Evolutionary conservation across 2,797 vertebrate species (phyloP), one percentile per base, ranked within the genome.

Genomic region (Acanthurus tractus): DNA sequence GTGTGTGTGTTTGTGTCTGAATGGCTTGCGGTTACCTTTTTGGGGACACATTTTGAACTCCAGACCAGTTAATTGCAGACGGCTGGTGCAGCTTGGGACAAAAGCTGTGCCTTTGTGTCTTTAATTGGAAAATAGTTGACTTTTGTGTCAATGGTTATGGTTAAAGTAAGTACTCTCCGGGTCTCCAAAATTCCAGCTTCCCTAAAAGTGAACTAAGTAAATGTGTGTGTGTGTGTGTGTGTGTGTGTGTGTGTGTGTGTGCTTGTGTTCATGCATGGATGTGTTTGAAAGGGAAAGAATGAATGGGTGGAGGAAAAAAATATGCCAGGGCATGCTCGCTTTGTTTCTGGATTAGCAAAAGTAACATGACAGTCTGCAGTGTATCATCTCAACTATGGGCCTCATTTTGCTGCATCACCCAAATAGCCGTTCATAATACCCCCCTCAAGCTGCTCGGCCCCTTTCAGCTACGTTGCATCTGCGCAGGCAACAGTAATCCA

Each of bases 401-500:
- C 72, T 64, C 69, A 53, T 88, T 89, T 65, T 80, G 85, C 87
- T 76, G 79, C 81, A 87, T 91, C 89, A 83, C 76, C 74, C 79
- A 89, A 81, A 91, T 81, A 88, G 76, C 61, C 14, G 66, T 75
- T 82, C 78, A 76, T 89, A 74, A 85, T 85, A 86, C 64, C 76
- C 76, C 66, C 74, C 83, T 4, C 18, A 57, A 74, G 87, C 86
- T 29, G 75, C 81, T 77, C 38, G 64, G 85, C 85, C 88, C 73
- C 79, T 85, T 76, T 86, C 87, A 86, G 86, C 86, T 64, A 73
- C 72, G 49, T 44, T 73, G 86, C 88, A 85, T 92, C 79, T 92
- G 86, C 52, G 78, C 83, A 68, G 81, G 63, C 87, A 86, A 82
- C 88, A 85, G 83, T 93, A 91, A 92, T 93, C 91, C 89, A 55